Conservation (phyloP, 64 coral and sea anemone genomes). For the Stylophora pistillata region DNA sequence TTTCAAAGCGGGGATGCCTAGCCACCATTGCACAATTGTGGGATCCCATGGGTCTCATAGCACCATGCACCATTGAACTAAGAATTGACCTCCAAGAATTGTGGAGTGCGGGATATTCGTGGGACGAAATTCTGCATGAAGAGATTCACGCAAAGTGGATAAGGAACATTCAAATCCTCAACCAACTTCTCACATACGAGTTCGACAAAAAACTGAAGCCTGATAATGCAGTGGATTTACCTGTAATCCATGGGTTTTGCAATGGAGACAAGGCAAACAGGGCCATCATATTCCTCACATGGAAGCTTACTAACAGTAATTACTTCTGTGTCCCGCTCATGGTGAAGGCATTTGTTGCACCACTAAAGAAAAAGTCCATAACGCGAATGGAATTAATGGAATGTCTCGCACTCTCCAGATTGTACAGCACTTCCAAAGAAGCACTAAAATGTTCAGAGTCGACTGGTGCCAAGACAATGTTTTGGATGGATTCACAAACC, state of each 20-base stretch:
- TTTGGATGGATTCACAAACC: slow-evolving; percentile 15
- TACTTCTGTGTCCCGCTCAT: slow-evolving; percentile 10
- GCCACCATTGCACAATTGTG: slow-evolving; percentile 19
- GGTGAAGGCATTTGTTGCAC: slow-evolving; percentile 24
- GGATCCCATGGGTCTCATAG: slow-evolving; percentile 29
- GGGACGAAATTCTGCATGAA: background rate
- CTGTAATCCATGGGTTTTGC: slow-evolving; percentile 46
- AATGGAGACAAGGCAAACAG: background rate
- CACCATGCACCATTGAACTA: slow-evolving; percentile 18
- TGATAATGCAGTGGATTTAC: background rate
- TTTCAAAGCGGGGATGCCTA: slow-evolving; percentile 10
- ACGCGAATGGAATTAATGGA: slow-evolving; percentile 41
- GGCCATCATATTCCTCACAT: slow-evolving; percentile 23
- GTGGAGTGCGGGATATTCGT: slow-evolving; percentile 33
- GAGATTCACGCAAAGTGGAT: slow-evolving; percentile 10
- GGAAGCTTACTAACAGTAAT: slow-evolving; percentile 17
- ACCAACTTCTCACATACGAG: slow-evolving; percentile 30
- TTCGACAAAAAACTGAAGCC: slow-evolving; percentile 17
- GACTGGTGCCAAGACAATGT: background rate
- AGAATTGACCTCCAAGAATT: slow-evolving; percentile 60
- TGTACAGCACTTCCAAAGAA: slow-evolving; percentile 38
- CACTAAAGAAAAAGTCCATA: slow-evolving; percentile 50
- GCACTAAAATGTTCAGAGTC: slow-evolving; percentile 31
- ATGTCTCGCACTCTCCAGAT: slow-evolving; percentile 17
- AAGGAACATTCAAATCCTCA: background rate